These are phyloP conservation scores for Horisme vitalbata DNA, from an alignment of 2,888 invertebrate species.

Conservation along the genomic window DNA sequence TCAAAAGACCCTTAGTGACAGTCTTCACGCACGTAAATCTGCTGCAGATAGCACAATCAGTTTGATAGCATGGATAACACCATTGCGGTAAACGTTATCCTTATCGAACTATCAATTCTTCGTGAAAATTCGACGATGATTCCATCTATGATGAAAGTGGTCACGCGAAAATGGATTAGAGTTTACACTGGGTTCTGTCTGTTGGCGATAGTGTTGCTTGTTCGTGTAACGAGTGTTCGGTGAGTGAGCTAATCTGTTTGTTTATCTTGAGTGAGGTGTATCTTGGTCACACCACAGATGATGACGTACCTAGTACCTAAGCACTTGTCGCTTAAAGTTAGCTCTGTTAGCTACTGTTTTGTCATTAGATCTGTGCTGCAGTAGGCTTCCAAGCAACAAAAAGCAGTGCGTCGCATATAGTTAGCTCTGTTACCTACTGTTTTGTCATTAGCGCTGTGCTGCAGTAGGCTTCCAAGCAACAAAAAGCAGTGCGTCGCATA, in stretches of 20 bases:
- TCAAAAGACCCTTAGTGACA: not conserved
- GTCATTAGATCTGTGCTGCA: too few relatives aligned
- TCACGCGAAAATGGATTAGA: constrained; percentile 50
- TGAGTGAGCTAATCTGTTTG: constrained; percentile 38
- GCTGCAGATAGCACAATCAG: constrained; percentile 4
- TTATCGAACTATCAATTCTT: constrained; percentile 35
- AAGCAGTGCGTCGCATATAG: too few relatives aligned
- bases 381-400: too few relatives aligned
- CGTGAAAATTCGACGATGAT: constrained; percentile 60
- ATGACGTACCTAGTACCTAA: too few relatives aligned
- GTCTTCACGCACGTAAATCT: not conserved
- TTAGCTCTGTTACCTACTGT: too few relatives aligned
- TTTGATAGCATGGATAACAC: constrained; percentile 6
- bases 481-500: too few relatives aligned
- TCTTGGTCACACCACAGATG: too few relatives aligned
- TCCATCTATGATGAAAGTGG: constrained; percentile 42
- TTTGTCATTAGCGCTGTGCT: too few relatives aligned
- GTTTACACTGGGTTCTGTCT: constrained; percentile 44
- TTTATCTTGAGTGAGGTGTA: too few relatives aligned
- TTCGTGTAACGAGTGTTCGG: constrained; percentile 37
- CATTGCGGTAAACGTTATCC: constrained; percentile 11
- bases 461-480: too few relatives aligned
- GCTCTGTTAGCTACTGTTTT: too few relatives aligned
- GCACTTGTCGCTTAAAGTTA: too few relatives aligned
- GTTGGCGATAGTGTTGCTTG: constrained; percentile 39